These are phyloP conservation scores for Horisme vitalbata DNA, from an alignment of 2,888 invertebrate genomes.

Conservation along the genomic window DNA sequence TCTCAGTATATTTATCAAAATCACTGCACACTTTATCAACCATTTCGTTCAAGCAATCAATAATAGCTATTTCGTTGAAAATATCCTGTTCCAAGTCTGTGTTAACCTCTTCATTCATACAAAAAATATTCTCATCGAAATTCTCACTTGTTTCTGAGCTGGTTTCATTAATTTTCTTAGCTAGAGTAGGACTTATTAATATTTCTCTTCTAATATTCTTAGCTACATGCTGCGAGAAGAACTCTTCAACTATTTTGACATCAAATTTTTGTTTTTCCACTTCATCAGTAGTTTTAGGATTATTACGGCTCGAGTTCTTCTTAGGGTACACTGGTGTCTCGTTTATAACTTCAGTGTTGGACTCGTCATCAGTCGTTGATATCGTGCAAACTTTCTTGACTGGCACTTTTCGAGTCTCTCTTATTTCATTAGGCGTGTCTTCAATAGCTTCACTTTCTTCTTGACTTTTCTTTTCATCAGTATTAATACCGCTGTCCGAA, in stretches of 20 bases:
- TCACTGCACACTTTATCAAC: slow-evolving; percentile 60
- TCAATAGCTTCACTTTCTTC: slow-evolving; percentile 44
- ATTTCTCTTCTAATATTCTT: slow-evolving; percentile 44
- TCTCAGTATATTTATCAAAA: slow-evolving; percentile 50
- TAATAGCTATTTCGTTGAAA: slow-evolving; percentile 47
- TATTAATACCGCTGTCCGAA: slow-evolving; percentile 45
- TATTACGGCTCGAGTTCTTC: slow-evolving; percentile 33
- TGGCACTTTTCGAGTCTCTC: slow-evolving; percentile 14
- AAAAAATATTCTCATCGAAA: slow-evolving; percentile 39
- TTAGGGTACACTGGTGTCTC: slow-evolving; percentile 48
- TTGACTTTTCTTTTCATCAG: slow-evolving; percentile 36
- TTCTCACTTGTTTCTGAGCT: slow-evolving; percentile 56
- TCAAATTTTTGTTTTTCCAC: slow-evolving; percentile 34
- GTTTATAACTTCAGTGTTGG: slow-evolving; percentile 52
- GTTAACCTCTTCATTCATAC: slow-evolving; percentile 33
- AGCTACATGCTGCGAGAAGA: slow-evolving; percentile 56
- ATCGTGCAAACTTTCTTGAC: slow-evolving; percentile 39
- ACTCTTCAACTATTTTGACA: slow-evolving; percentile 50
- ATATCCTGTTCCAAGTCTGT: slow-evolving; percentile 32
- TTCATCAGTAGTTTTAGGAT: slow-evolving; percentile 15
- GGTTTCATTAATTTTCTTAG: slow-evolving; percentile 58
- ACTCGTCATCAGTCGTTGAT: slow-evolving; percentile 56
- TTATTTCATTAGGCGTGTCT: slow-evolving; percentile 38
- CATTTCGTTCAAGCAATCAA: slow-evolving; percentile 58
- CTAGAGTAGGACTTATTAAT: slow-evolving; percentile 56